Percentiles rank a stretch among this genome's conserved stretches.
phyloP scores from a whole-genome alignment of 1,140 invertebrate species.

The Periplaneta americana region DNA sequence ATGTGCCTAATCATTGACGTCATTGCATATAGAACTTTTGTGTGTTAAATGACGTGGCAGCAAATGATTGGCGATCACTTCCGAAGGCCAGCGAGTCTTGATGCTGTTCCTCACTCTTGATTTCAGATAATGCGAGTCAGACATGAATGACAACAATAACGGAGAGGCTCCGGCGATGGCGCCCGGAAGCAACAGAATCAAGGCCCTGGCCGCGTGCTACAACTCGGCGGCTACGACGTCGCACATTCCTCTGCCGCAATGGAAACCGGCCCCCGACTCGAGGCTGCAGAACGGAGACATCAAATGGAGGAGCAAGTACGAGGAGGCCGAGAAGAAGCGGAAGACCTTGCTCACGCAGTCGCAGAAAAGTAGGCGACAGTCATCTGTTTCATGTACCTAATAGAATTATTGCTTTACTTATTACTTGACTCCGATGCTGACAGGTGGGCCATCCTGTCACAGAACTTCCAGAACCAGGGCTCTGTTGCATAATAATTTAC shows the following conservation, averaged over 20 bases:
- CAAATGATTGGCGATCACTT: not conserved
- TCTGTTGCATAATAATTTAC: not conserved
- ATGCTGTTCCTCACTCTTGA: not conserved
- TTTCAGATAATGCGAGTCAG: too few species aligned
- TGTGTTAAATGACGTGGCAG: not conserved
- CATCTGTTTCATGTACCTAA: conserved; percentile 11
- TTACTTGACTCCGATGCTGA: too few species aligned
- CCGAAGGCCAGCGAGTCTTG: not conserved
- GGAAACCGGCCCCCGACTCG: not conserved
- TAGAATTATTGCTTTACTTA: not conserved
- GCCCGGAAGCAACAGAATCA: not conserved
- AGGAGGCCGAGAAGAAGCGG: conserved; percentile 58
- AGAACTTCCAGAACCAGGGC: not conserved
- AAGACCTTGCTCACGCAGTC: conserved; percentile 56
- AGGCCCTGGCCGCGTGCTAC: too few species aligned
- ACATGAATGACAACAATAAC: not conserved
- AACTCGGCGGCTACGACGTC: not conserved
- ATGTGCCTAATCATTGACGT: too few species aligned
- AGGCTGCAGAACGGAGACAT: not conserved
- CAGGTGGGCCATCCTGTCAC: not conserved
- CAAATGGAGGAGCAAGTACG: conserved; percentile 59
- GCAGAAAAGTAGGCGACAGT: conserved; percentile 54
- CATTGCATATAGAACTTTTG: too few species aligned
- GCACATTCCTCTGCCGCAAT: not conserved
- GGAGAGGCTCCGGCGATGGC: not conserved